phyloP scores from a whole-genome alignment of 2,797 vertebrate genomes.

The Pelobates cultripes region DNA sequence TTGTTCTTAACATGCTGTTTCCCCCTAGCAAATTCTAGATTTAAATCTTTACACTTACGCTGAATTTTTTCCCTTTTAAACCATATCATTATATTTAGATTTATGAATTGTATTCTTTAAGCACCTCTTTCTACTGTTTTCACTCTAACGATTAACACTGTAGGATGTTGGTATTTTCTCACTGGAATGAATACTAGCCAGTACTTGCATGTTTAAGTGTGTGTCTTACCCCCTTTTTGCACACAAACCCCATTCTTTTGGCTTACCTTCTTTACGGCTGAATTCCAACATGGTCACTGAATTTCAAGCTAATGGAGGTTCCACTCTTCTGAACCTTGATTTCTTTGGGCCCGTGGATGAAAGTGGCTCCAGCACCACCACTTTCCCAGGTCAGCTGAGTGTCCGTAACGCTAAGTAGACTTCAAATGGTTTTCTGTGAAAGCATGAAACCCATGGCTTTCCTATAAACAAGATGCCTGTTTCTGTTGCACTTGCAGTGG shows the following conservation, averaged over 20 bases:
- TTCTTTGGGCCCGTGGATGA: constrained; percentile 92
- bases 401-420: constrained; percentile 70
- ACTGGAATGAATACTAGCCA: constrained; percentile 78
- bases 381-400: constrained; percentile 90
- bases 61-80: constrained; percentile 78
- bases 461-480: constrained; percentile 78
- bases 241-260: constrained; percentile 74
- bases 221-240: constrained; percentile 82
- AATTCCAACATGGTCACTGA: constrained; percentile 82
- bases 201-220: constrained; percentile 84
- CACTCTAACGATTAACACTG: constrained; percentile 70
- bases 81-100: constrained; percentile 60
- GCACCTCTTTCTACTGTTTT: constrained; percentile 63
- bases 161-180: constrained; percentile 73
- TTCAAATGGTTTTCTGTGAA: constrained; percentile 64
- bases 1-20: too few species aligned
- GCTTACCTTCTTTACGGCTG: constrained; percentile 81
- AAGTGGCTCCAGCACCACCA: constrained; percentile 83
- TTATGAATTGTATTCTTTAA: constrained; percentile 76
- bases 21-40: background rate
- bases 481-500: constrained; percentile 49
- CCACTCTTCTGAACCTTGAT: constrained; percentile 91
- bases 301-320: constrained; percentile 91
- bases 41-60: background rate
- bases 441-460: constrained; percentile 80